Conservation (phyloP, 2,113 vertebrate genomes). For the Macrotus californicus region DNA sequence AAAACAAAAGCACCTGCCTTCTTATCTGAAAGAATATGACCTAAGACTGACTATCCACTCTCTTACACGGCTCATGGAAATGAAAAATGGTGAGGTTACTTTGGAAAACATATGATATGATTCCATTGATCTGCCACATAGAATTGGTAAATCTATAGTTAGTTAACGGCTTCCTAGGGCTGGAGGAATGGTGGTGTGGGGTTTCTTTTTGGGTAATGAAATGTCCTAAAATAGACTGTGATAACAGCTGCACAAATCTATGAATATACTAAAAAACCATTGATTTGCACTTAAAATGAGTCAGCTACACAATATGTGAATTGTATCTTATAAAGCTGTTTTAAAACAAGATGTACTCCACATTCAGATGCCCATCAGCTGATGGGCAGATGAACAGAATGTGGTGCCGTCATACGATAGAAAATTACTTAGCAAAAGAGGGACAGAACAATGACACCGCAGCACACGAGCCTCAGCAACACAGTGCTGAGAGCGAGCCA, state of each 20-base stretch:
- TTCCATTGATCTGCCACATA: neutral
- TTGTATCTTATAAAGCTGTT: neutral
- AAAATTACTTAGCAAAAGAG: neutral
- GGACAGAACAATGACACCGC: neutral
- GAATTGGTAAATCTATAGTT: neutral
- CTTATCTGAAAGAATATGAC: constrained; percentile 1
- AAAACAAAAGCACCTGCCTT: neutral
- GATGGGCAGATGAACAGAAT: neutral
- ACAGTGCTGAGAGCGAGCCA: neutral
- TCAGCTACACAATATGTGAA: neutral
- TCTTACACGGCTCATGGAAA: neutral
- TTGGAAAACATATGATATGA: neutral
- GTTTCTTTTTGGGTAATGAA: neutral
- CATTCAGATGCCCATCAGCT: neutral
- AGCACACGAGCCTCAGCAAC: neutral
- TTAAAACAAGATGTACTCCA: neutral
- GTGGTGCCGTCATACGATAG: neutral
- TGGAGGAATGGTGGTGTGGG: neutral
- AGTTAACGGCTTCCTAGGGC: neutral
- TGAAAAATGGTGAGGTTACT: neutral
- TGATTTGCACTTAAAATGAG: neutral
- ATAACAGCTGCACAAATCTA: neutral
- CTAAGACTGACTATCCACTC: neutral
- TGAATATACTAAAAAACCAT: neutral
- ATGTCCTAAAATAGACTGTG: neutral